Base-by-base conservation (phyloP, 2,797 vertebrate species). In the Helarctos malayanus region DNA sequence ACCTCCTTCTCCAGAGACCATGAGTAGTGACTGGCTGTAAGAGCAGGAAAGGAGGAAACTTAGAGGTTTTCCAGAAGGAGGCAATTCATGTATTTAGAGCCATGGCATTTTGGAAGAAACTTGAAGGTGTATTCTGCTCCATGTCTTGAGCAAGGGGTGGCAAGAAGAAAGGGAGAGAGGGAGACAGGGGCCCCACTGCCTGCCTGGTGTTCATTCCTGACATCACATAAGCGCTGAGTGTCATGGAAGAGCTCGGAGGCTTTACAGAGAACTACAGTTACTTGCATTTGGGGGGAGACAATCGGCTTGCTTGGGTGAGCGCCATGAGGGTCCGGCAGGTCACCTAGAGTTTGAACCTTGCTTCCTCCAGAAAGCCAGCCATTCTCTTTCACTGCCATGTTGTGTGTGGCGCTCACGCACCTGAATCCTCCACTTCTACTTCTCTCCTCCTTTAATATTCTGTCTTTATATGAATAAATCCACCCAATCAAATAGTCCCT, bases 1-100 rank as follows among this genome's bases (percentile, higher is more conserved):
- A n/a, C 69, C 41, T 65, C 41, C 4, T n/a, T 47, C 41, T 19
- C 1, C 0, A n/a, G 21, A 25, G 7, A 3, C 2, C 1, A 2
- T 45, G 15, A 47, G 61, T 47, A 54, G 21, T 14, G 68, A 21
- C 25, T 54, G n/a, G 5, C 27, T 75, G 11, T 25, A 54, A 65
- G 89, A 18, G n/a, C 88, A 85, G 38, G 38, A 27, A 76, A 32
- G 41, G 49, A 61, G 21, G 12, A 29, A 57, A 2, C 41, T 29
- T 23, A 9, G 23, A 27, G 9, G n/a, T n/a, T 12, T 57, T 45
- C 38, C 19, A 61, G n/a, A 25, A 91, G 65, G 10, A 85, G 35
- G 14, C 16, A 25, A 5, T 19, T 15, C 15, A 3, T 6, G 6
- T 5, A 23, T 38, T 45, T 75, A n/a, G n/a, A 75, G n/a, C 57